phyloP scores from a whole-genome alignment of 2,113 vertebrate species.

The Zosterops pallidus region DNA sequence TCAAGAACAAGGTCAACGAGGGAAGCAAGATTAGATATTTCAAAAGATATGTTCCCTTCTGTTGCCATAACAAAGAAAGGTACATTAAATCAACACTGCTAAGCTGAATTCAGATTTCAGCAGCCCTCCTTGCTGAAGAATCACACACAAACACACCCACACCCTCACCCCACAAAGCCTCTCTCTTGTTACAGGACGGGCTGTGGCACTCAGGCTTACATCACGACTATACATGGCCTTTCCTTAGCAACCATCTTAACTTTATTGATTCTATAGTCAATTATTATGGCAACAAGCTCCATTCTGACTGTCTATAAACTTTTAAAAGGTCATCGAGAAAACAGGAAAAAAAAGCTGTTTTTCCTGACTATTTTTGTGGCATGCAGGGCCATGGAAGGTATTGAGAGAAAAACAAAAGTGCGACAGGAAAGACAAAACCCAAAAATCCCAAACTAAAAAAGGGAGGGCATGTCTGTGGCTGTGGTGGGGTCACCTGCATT shows the following conservation, averaged over 20 bases:
- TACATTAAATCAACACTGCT: background rate
- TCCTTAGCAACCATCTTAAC: slow-evolving; percentile 53
- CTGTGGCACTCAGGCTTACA: background rate
- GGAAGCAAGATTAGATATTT: slow-evolving; percentile 23
- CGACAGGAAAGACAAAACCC: background rate
- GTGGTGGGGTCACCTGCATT: background rate
- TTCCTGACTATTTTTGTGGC: background rate
- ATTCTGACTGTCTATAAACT: slow-evolving; percentile 14
- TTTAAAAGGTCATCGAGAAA: slow-evolving; percentile 31
- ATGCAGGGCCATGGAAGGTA: background rate
- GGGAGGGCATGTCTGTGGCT: background rate
- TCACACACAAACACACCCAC: background rate
- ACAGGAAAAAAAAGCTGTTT: background rate
- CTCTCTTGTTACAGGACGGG: background rate
- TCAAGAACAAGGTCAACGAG: background rate
- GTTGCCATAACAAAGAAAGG: slow-evolving; percentile 34
- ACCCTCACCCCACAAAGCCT: background rate
- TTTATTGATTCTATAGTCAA: background rate
- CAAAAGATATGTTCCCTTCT: background rate
- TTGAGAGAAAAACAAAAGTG: background rate
- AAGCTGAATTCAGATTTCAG: background rate
- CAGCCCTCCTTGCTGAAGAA: background rate
- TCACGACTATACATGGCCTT: background rate
- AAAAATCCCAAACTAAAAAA: background rate
- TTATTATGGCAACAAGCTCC: slow-evolving; percentile 48